phyloP scores from a whole-genome alignment of 2,888 invertebrate genomes.

The Callyntrura guangdongensis region DNA sequence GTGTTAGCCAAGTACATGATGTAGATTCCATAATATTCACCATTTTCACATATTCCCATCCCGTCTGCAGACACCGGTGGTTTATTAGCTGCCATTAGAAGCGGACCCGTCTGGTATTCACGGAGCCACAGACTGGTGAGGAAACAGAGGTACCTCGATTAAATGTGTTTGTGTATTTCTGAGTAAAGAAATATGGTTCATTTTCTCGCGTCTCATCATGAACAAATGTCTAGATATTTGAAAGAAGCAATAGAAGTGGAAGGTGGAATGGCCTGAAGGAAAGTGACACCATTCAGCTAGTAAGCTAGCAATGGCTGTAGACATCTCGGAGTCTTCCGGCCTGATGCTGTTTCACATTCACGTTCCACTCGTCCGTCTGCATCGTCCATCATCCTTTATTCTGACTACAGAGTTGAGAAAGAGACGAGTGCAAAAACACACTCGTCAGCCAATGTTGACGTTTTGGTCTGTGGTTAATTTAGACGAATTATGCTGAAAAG shows the following conservation, averaged over 20 bases:
- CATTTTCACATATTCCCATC: too few species aligned
- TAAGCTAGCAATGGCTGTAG: neutral
- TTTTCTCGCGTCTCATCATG: neutral
- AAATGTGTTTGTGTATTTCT: neutral
- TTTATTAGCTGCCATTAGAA: too few species aligned
- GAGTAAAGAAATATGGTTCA: conserved; percentile 2
- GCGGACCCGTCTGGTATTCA: too few species aligned
- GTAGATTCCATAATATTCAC: neutral
- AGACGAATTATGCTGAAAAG: conserved; percentile 8
- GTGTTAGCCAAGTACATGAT: neutral
- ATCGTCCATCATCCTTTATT: conserved; percentile 30
- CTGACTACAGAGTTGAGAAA: neutral
- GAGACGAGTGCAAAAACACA: neutral
- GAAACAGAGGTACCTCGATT: neutral
- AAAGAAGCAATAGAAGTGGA: neutral
- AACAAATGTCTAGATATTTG: neutral
- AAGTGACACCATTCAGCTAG: conserved; percentile 16
- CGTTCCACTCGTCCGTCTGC: neutral
- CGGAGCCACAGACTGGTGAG: too few species aligned
- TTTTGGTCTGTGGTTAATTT: conserved; percentile 49
- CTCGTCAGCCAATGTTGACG: conserved; percentile 28
- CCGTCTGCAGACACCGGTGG: too few species aligned
- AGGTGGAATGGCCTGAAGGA: conserved; percentile 41
- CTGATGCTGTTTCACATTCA: conserved; percentile 20
- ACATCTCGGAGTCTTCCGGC: conserved; percentile 30